Evolutionary conservation across 2,888 invertebrate genomes (phyloP).

Genomic region (Choreutis nemorana): DNA sequence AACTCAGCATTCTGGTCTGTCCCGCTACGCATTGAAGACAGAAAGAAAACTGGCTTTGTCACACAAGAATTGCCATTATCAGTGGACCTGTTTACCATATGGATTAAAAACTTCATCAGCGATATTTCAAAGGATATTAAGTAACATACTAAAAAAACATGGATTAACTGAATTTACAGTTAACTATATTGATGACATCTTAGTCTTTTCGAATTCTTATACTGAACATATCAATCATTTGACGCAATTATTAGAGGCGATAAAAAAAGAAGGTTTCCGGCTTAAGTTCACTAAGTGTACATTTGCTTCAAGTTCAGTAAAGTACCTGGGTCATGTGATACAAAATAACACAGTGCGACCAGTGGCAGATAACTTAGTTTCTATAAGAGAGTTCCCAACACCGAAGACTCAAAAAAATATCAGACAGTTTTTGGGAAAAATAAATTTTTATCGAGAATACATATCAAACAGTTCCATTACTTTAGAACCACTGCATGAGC

Average conservation of each 20-base stretch:
- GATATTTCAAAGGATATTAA: no score
- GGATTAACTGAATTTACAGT: no score
- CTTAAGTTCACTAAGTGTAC: constrained; percentile 14
- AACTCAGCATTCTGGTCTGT: constrained; percentile 36
- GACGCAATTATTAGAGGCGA: no score
- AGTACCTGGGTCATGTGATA: constrained; percentile 16
- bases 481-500: neutral
- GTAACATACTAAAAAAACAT: no score
- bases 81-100: no score
- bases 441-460: constrained; percentile 1
- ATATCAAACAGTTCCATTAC: constrained; percentile 1
- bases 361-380: constrained; percentile 14
- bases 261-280: no score
- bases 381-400: constrained; percentile 7
- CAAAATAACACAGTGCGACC: constrained; percentile 14
- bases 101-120: no score
- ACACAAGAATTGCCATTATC: constrained; percentile 12
- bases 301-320: constrained; percentile 14
- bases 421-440: constrained; percentile 1
- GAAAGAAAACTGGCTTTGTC: constrained; percentile 23
- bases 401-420: neutral
- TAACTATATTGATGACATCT: no score
- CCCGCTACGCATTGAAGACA: constrained; percentile 22
- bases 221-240: no score
- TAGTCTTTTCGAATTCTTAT: no score